These are phyloP conservation scores for Physeter macrocephalus DNA, from an alignment of 2,113 vertebrate genomes.

Conservation along the genomic window DNA sequence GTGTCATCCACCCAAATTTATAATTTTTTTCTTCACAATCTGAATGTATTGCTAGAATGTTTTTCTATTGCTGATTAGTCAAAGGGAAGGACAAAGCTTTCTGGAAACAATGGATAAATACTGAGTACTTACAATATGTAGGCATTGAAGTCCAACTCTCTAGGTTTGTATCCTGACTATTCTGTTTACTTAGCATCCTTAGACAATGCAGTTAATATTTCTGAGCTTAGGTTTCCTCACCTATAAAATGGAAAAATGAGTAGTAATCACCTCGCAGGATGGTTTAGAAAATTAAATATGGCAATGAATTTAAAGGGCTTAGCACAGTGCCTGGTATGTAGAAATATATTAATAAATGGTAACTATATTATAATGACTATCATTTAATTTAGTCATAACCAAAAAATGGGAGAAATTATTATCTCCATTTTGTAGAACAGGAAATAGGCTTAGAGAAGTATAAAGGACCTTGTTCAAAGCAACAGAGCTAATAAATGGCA, in stretches of 20 bases:
- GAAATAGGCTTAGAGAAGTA: not conserved
- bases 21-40: not conserved
- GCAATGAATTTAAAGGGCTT: not conserved
- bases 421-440: not conserved
- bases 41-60: not conserved
- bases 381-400: not conserved
- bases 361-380: not conserved
- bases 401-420: not conserved
- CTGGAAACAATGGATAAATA: not conserved
- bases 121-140: not conserved
- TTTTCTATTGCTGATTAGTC: not conserved
- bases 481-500: not conserved
- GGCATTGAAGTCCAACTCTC: not conserved
- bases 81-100: not conserved
- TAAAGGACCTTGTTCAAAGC: not conserved
- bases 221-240: not conserved
- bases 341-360: not conserved
- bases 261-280: not conserved
- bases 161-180: not conserved
- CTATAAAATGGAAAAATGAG: not conserved
- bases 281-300: constrained; percentile 11
- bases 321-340: not conserved
- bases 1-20: not conserved
- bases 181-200: not conserved
- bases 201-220: not conserved